Conservation (phyloP, 53 echinoderm and acorn worm genomes). For the Crossaster papposus region DNA sequence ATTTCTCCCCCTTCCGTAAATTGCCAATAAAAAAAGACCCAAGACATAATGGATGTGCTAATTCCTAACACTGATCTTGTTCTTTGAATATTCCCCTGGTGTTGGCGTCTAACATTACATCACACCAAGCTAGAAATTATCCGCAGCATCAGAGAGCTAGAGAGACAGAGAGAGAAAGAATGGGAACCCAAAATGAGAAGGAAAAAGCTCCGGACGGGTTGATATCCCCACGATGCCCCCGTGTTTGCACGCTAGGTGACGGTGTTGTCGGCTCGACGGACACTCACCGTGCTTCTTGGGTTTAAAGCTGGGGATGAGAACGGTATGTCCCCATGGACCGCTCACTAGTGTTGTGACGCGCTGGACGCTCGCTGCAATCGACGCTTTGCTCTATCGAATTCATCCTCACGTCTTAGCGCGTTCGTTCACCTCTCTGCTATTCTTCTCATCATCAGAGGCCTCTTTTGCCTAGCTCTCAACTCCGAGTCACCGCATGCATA, state of each 20-base stretch:
- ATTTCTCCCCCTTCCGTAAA: constrained; percentile 46
- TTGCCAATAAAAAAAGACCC: constrained; percentile 59
- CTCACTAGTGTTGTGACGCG: constrained; percentile 59
- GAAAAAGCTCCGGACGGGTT: constrained; percentile 28
- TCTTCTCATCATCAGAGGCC: constrained; percentile 3
- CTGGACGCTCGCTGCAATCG: constrained; percentile 57
- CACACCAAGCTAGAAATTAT: constrained; percentile 51
- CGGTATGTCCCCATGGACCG: constrained; percentile 44
- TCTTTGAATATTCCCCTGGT: constrained; percentile 49
- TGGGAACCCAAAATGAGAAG: neutral
- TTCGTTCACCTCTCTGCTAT: constrained; percentile 51
- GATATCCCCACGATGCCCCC: constrained; percentile 50
- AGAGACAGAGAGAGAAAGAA: neutral
- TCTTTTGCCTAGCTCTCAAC: neutral
- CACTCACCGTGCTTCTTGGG: constrained; percentile 55
- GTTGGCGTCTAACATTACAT: constrained; percentile 58
- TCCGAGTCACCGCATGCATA: constrained; percentile 47
- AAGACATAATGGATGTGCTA: constrained; percentile 60
- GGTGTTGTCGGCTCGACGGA: constrained; percentile 51
- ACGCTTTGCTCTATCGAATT: constrained; percentile 58
- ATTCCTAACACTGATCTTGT: constrained; percentile 60
- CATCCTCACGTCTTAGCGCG: constrained; percentile 59
- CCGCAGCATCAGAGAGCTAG: neutral
- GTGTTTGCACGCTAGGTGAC: constrained; percentile 63
- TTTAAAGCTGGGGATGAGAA: constrained; percentile 49